These are phyloP conservation scores for Drosophila repleta DNA, from an alignment of 1,140 invertebrate genomes.

Conservation along the genomic window DNA sequence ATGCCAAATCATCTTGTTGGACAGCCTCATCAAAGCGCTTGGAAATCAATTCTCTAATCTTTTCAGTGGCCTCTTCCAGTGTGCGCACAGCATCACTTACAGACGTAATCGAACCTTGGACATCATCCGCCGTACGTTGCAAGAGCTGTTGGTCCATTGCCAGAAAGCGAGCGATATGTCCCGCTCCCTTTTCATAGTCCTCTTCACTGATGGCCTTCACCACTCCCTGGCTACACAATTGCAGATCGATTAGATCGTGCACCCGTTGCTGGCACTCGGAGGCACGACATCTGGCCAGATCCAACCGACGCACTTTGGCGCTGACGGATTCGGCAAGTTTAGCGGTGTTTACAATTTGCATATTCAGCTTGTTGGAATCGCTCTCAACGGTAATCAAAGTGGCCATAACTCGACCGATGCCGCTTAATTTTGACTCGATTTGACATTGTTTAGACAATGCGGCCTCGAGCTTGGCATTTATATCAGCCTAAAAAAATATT, in stretches of 20 bases:
- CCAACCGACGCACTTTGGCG: constrained; percentile 96
- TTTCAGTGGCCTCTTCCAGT: constrained; percentile 92
- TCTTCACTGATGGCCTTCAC: constrained; percentile 95
- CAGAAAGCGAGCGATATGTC: constrained; percentile 97
- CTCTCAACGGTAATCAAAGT: constrained; percentile 86
- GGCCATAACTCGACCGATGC: constrained; percentile 85
- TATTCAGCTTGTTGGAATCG: constrained; percentile 91
- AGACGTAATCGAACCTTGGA: constrained; percentile 85
- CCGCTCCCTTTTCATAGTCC: constrained; percentile 96
- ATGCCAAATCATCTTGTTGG: constrained; percentile 93
- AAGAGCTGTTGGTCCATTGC: constrained; percentile 97
- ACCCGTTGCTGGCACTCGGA: constrained; percentile 97
- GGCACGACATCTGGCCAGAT: constrained; percentile 96
- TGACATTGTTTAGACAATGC: constrained; percentile 85
- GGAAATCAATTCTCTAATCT: constrained; percentile 88
- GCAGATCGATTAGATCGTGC: constrained; percentile 97
- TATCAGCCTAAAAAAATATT: constrained; percentile 81
- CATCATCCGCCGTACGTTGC: constrained; percentile 90
- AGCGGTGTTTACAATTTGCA: constrained; percentile 94
- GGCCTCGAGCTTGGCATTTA: constrained; percentile 84
- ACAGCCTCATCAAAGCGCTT: constrained; percentile 97
- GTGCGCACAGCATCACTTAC: constrained; percentile 88
- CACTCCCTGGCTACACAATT: constrained; percentile 97
- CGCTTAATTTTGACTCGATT: constrained; percentile 86
- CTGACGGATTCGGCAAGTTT: constrained; percentile 96